Evolutionary conservation across 2,888 invertebrate species (phyloP), one percentile per base, ranked within the genome.

Genomic region (Acrocyrtus sp.): DNA sequence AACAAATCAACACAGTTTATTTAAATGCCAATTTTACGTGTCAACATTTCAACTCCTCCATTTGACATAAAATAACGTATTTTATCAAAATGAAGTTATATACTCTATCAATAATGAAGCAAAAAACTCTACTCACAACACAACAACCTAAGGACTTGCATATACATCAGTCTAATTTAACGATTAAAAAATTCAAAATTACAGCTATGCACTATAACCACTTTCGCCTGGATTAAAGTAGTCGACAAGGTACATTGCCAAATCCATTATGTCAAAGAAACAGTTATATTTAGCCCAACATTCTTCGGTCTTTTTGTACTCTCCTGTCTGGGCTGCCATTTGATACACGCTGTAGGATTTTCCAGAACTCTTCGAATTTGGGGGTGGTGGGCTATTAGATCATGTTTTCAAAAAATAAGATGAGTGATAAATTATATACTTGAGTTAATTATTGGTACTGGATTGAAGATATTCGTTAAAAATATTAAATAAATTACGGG

Each of bases 191-290:
- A n/a, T n/a, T n/a, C n/a, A n/a, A n/a, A n/a, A n/a, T n/a, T n/a
- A n/a, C n/a, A n/a, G n/a, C n/a, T n/a, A n/a, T n/a, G n/a, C n/a
- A n/a, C n/a, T n/a, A n/a, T n/a, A n/a, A n/a, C n/a, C n/a, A n/a
- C n/a, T n/a, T n/a, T n/a, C n/a, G n/a, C n/a, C n/a, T n/a, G 65
- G 57, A 22, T 26, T 61, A 19, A 56, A 78, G 69, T 72, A 79
- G 45, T 81, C 81, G 0, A 76, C 51, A 15, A 77, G 72, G 48
- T 81, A 81, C 41, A 73, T 60, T 6, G 77, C 75, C 41, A 81
- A 63, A 24, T 81, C 81, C 27, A 81, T 24, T 24, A 80, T 21
- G 41, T 80, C 80, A 67, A 81, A 81, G 65, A 81, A 81, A 61
- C 81, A 81, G 15, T 72, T 75, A 45, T 76, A 81, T 8, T 61